These are phyloP conservation scores for Rhinolophus sinicus DNA, from an alignment of 2,113 vertebrate genomes.

Conservation along the genomic window DNA sequence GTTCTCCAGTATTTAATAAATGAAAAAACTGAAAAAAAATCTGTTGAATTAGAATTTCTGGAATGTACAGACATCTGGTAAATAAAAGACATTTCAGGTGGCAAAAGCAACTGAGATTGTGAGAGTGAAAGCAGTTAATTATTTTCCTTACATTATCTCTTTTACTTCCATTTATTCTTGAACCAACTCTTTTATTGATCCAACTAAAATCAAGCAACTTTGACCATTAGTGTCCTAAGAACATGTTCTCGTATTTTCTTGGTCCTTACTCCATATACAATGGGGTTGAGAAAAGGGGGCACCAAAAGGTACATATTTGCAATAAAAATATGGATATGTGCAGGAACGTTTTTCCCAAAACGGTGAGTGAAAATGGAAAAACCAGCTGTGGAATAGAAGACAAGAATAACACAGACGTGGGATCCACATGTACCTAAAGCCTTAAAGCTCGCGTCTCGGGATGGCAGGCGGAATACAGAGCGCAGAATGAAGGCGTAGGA, in stretches of 20 bases:
- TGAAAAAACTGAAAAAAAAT: background rate
- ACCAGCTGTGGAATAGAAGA: constrained; percentile 60
- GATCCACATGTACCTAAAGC: constrained; percentile 63
- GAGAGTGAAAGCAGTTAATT: background rate
- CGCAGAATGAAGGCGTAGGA: constrained; percentile 48
- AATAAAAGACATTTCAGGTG: background rate
- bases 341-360: constrained; percentile 64
- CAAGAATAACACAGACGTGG: constrained; percentile 70
- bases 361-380: constrained; percentile 72
- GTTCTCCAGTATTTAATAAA: background rate
- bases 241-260: constrained; percentile 42
- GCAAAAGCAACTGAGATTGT: background rate
- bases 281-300: constrained; percentile 70
- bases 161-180: background rate
- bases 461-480: constrained; percentile 17
- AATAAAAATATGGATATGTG: constrained; percentile 59
- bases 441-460: constrained; percentile 42
- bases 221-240: constrained; percentile 29
- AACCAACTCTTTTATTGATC: background rate
- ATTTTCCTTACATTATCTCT: background rate
- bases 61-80: background rate
- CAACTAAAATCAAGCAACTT: background rate
- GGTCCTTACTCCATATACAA: constrained; percentile 67
- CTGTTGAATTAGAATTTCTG: background rate
- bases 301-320: constrained; percentile 74